Base-by-base conservation (phyloP, 2,888 invertebrate species). In the Rhingia rostrata region DNA sequence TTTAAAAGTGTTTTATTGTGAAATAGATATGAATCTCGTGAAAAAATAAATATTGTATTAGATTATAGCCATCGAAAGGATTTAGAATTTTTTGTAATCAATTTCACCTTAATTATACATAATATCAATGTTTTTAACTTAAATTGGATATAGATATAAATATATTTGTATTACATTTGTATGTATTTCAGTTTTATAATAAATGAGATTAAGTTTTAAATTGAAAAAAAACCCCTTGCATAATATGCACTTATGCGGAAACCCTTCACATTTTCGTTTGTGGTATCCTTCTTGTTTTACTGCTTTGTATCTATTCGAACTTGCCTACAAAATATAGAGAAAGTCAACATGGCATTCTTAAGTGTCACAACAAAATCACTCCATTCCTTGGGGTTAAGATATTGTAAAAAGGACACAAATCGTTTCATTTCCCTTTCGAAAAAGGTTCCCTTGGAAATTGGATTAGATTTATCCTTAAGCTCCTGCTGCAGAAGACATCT, bases 331-430 rank as follows among this genome's bases (percentile, higher is more conserved):
- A 45, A 12, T 32, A 30, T 39, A 49, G 37, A 78, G 39, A 54
- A 74, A 74, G 60, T 70, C 70, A 70, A 61, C 70, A 70, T 66
- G 37, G 60, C 61, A 75, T 66, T 84, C 79, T 80, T 75, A 84
- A 84, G 80, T 84, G 84, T 80, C 75, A 84, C 74, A 70, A 80
- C 73, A 80, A 80, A 80, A 66, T 80, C 80, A 84, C 70, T 80
- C 49, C 37, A 74, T 69, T 66, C 49, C 56, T 70, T 54, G 22
- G 80, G 75, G 64, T 70, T 66, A 61, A 64, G 70, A 64, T 70
- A 60, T 66, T 39, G 41, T 43, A 49, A 69, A 78, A 79, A 56
- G 80, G 66, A 70, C 58, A 35, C 58, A 60, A 41, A 47, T 72
- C 41, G 41, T 80, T 61, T 5, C 69, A 30, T 84, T 70, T 56